Conservation (phyloP, 2,113 vertebrate genomes). For the Hemiprocne comata region DNA sequence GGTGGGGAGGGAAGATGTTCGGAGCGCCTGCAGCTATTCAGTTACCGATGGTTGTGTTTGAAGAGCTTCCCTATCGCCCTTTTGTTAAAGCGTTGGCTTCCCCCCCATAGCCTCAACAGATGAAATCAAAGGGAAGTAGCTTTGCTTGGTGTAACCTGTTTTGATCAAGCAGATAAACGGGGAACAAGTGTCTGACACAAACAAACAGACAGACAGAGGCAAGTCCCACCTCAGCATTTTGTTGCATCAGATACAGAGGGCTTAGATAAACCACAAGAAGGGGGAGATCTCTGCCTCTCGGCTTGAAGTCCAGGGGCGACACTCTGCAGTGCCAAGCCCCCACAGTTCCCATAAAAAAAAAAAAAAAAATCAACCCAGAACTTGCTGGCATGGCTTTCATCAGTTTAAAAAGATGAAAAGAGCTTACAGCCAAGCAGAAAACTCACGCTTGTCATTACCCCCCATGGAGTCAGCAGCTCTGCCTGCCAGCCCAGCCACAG, state of each 20-base stretch:
- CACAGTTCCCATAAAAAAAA: constrained; percentile 65
- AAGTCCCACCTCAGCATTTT: constrained; percentile 53
- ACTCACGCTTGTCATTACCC: constrained; percentile 51
- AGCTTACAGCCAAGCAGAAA: constrained; percentile 38
- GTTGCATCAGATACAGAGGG: constrained; percentile 55
- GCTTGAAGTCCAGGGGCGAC: constrained; percentile 65
- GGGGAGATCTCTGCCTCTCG: constrained; percentile 66
- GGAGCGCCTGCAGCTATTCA: constrained; percentile 54
- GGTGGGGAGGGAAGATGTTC: constrained; percentile 52
- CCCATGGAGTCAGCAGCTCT: constrained; percentile 42
- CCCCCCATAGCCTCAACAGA: constrained; percentile 57
- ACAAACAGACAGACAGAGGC: constrained; percentile 64
- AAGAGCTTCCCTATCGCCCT: constrained; percentile 65
- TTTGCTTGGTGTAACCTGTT: constrained; percentile 65
- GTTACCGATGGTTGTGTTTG: constrained; percentile 48
- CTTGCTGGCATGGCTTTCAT: constrained; percentile 63
- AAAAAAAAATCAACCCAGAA: constrained; percentile 30
- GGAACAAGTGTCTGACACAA: constrained; percentile 63
- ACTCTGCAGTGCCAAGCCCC: constrained; percentile 61
- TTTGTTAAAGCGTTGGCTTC: constrained; percentile 51
- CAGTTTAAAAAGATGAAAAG: constrained; percentile 67
- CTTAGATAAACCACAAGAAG: constrained; percentile 60
- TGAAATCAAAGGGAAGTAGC: constrained; percentile 69
- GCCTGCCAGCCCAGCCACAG: not conserved
- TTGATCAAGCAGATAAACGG: constrained; percentile 54